Conservation (phyloP, 2,888 invertebrate genomes). For the Cancer borealis region DNA sequence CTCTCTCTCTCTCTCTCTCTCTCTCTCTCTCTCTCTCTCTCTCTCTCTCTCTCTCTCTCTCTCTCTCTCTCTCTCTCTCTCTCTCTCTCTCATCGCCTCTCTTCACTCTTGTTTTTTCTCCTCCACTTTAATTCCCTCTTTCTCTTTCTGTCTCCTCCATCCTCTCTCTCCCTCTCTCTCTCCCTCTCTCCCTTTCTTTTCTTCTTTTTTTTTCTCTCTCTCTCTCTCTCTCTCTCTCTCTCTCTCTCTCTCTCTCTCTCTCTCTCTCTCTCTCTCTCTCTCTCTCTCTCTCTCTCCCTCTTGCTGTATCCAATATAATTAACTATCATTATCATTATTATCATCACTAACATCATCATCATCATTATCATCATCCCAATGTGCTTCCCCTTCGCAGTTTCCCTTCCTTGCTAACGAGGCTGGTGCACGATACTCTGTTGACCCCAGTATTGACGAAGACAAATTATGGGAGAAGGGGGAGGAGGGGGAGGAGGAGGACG, state of each 20-base stretch:
- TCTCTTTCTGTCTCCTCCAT: neutral
- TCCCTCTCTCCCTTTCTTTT: neutral
- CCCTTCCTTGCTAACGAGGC: neutral
- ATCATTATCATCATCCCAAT: neutral
- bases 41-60: neutral
- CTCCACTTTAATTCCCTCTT: neutral
- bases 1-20: neutral
- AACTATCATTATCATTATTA: neutral
- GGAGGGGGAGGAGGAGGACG: conserved; percentile 23
- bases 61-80: neutral
- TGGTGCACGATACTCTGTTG: neutral
- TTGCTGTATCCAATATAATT: neutral
- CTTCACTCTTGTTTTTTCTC: neutral
- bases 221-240: neutral
- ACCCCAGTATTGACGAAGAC: neutral
- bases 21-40: neutral
- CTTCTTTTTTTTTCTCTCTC: neutral
- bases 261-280: neutral
- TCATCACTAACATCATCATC: neutral
- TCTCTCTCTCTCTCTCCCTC: neutral
- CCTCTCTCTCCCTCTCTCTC: neutral
- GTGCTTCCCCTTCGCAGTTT: neutral
- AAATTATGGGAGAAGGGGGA: neutral
- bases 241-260: neutral
- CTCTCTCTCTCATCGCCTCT: neutral